phyloP scores from a whole-genome alignment of 2,113 vertebrate species.

The Pseudorasbora parva region DNA sequence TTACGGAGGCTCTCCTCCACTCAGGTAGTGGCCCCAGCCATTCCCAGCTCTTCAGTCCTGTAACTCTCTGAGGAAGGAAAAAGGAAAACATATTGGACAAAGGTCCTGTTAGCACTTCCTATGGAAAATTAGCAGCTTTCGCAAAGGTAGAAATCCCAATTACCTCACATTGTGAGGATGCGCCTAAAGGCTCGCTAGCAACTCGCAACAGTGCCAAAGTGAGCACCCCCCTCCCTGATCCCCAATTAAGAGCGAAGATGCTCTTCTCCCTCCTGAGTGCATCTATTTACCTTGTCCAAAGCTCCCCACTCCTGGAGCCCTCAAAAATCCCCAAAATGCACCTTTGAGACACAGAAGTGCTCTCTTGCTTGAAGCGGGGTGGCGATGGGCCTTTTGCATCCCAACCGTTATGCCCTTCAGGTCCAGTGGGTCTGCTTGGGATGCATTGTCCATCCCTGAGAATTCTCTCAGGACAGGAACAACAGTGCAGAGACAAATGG shows the following conservation, averaged over 20 bases:
- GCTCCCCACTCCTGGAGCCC: conserved; percentile 51
- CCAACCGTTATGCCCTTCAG: conserved; percentile 81
- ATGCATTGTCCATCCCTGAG: conserved; percentile 87
- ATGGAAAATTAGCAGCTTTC: conserved; percentile 99
- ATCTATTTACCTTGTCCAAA: conserved; percentile 85
- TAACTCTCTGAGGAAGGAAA: conserved; percentile 93
- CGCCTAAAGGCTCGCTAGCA: conserved; percentile 72
- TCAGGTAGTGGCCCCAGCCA: conserved; percentile 91
- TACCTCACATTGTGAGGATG: conserved; percentile 95
- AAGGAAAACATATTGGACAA: conserved; percentile 99
- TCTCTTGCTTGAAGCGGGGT: conserved; percentile 83
- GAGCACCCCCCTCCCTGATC: conserved; percentile 77
- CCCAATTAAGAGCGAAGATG: conserved; percentile 98
- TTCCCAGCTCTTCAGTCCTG: conserved; percentile 93
- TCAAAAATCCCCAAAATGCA: conserved; percentile 68
- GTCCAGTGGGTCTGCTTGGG: conserved; percentile 75
- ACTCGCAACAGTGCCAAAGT: conserved; percentile 75
- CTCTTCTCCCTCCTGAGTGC: conserved; percentile 88
- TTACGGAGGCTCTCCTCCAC: conserved; percentile 90
- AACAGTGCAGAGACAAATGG: conserved; percentile 74
- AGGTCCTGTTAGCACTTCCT: conserved; percentile 99
- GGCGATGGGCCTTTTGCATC: conserved; percentile 82
- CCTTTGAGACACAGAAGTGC: conserved; percentile 95
- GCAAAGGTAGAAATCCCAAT: conserved; percentile 99
- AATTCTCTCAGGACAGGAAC: conserved; percentile 87